Conservation (phyloP, 2,797 vertebrate genomes). For the Eremophila alpestris region DNA sequence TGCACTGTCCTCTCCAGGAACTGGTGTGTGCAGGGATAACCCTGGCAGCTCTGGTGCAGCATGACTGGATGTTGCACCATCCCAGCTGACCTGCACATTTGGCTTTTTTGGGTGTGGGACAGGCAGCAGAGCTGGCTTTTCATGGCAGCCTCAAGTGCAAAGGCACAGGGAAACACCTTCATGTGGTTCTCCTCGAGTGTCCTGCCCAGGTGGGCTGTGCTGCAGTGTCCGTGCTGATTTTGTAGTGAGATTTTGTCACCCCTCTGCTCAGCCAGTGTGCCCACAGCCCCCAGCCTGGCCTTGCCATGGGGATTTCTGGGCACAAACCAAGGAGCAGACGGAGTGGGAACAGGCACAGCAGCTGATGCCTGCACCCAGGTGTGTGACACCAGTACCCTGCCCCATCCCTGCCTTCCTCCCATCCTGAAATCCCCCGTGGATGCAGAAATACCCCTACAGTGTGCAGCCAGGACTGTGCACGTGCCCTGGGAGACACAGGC, state of each 20-base stretch:
- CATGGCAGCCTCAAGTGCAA: neutral
- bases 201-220: neutral
- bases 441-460: neutral
- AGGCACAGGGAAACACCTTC: neutral
- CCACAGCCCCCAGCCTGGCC: neutral
- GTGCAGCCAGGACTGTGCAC: rapidly evolving
- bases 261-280: neutral
- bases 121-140: neutral
- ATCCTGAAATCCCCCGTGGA: rapidly evolving
- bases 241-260: neutral
- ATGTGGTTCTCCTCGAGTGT: rapidly evolving
- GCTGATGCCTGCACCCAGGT: neutral
- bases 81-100: neutral
- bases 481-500: neutral
- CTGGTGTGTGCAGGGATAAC: rapidly evolving
- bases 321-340: neutral
- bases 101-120: neutral
- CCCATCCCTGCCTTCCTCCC: rapidly evolving
- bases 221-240: rapidly evolving
- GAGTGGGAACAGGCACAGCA: neutral
- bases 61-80: rapidly evolving
- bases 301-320: neutral
- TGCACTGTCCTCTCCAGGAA: neutral
- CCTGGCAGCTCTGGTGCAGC: neutral
- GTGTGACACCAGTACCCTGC: rapidly evolving